Percentiles rank a stretch among this genome's conserved stretches.
Conservation (phyloP, 2,113 vertebrate genomes). For the Campylomormyrus numenius region DNA sequence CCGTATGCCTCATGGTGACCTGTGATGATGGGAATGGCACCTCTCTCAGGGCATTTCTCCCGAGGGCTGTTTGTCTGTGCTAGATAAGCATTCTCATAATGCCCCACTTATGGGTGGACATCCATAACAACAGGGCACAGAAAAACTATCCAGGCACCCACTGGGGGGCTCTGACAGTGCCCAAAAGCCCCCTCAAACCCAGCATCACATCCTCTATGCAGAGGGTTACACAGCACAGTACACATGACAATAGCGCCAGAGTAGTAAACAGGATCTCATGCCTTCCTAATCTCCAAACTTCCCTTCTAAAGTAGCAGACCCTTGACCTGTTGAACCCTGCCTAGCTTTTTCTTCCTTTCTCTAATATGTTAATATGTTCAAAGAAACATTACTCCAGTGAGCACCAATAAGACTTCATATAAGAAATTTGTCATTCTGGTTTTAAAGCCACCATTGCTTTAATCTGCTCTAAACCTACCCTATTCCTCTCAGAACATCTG, state of each 20-base stretch:
- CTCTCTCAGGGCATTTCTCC: background rate
- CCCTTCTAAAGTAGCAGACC: background rate
- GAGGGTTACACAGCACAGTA: background rate
- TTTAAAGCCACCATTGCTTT: background rate
- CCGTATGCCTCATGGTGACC: background rate
- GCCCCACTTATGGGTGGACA: background rate
- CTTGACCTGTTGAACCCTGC: background rate
- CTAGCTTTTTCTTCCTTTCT: background rate
- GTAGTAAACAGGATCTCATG: background rate
- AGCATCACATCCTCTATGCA: background rate
- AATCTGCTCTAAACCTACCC: background rate
- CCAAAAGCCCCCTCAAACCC: background rate
- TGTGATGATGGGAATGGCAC: background rate
- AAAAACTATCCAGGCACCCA: background rate
- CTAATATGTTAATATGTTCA: background rate
- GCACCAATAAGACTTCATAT: background rate
- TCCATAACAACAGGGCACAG: constrained; percentile 1
- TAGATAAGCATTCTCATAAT: background rate
- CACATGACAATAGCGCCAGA: background rate
- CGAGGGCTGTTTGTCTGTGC: background rate
- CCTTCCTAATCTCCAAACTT: background rate
- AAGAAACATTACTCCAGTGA: background rate
- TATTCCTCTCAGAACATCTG: background rate
- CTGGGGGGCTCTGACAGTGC: background rate
- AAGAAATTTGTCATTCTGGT: background rate